Conservation (phyloP, 1,140 invertebrate species). For the Aradophagus sp. region DNA sequence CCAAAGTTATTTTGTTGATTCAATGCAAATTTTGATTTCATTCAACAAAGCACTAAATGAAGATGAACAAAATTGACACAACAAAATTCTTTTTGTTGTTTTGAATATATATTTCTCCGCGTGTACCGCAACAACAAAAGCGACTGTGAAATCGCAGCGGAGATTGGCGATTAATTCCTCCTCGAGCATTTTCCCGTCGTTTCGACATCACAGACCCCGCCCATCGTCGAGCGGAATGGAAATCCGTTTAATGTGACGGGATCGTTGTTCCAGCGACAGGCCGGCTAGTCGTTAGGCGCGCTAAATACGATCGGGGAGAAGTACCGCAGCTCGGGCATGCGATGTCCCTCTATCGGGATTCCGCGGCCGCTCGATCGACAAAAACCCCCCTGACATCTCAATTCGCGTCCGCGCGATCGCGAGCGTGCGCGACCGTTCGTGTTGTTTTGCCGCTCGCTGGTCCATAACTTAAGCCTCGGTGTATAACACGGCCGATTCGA, state of each 20-base stretch:
- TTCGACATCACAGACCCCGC: constrained; percentile 12
- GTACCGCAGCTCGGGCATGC: constrained; percentile 28
- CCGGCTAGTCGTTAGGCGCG: constrained; percentile 27
- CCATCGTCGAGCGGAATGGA: constrained; percentile 22
- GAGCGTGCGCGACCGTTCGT: constrained; percentile 17
- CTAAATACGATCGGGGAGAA: constrained; percentile 49
- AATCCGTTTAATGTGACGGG: constrained; percentile 35
- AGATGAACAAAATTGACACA: no score
- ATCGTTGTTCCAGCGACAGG: constrained; percentile 14
- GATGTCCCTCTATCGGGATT: constrained; percentile 45
- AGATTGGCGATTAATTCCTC: no score
- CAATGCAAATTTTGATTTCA: no score
- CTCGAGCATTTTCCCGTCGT: constrained; percentile 13
- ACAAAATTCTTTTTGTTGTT: no score
- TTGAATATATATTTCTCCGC: no score
- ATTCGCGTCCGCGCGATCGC: constrained; percentile 23
- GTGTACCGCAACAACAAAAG: no score
- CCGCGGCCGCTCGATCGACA: constrained; percentile 34
- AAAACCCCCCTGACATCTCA: constrained; percentile 44
- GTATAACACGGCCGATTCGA: neutral
- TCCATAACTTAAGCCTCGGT: neutral
- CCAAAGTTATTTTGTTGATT: no score
- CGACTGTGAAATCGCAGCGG: no score
- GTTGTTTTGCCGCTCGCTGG: constrained; percentile 8
- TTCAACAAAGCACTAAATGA: no score